These are phyloP conservation scores for Melanogrammus aeglefinus DNA, from an alignment of 2,797 vertebrate genomes.

Conservation along the genomic window DNA sequence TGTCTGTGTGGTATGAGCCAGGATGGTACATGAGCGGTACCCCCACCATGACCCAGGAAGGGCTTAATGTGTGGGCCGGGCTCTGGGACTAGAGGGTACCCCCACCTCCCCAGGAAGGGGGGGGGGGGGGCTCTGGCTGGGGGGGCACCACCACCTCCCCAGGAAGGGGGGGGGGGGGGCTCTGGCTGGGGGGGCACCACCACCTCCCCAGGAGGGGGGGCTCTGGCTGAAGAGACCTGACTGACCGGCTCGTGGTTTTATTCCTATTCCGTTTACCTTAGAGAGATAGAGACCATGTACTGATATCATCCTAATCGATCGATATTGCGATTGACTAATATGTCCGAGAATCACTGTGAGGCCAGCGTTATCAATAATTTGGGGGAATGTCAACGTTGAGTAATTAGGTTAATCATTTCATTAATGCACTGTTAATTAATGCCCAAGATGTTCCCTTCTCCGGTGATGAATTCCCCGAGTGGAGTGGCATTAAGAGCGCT, in stretches of 20 bases:
- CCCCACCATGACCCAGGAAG: no score
- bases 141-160: no score
- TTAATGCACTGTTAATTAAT: background rate
- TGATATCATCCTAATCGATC: background rate
- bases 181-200: background rate
- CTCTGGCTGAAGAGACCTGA: background rate
- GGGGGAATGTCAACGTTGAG: background rate
- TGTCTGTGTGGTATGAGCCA: no score
- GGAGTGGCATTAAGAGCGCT: background rate
- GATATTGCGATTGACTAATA: conserved; percentile 26
- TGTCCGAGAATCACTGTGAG: background rate
- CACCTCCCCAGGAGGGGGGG: no score
- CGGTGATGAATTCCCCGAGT: background rate
- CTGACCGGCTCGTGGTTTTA: background rate
- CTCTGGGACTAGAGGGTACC: background rate
- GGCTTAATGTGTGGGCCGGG: background rate
- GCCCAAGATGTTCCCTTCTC: background rate
- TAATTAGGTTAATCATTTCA: background rate
- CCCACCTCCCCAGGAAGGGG: no score
- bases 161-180: no score
- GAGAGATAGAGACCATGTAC: background rate
- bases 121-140: no score
- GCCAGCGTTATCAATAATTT: background rate
- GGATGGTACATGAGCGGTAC: no score
- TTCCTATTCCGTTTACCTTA: background rate